Base-by-base conservation (phyloP, 2,888 invertebrate genomes). In the Coelopa pilipes region DNA sequence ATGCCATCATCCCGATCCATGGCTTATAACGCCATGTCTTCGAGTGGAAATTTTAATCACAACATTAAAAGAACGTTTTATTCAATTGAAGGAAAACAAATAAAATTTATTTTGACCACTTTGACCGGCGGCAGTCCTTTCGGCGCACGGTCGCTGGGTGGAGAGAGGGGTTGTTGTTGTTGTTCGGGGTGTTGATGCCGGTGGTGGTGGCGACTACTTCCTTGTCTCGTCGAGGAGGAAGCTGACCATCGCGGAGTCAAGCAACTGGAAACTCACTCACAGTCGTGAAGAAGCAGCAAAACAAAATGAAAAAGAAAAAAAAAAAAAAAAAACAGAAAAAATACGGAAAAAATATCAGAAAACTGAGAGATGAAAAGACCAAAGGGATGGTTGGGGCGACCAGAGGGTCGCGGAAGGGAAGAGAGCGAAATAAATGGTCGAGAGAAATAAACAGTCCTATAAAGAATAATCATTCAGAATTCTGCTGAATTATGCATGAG, bases 381-480 rank as follows among this genome's bases (percentile, higher is more conserved):
- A 73, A 63, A 74, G 34, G 34, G 34, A 34, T 34, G 34, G 34
- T 4, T 34, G 34, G 34, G 34, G 34, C 34, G 7, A 4, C 34
- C 4, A 2, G 34, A 74, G 68, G 71, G 74, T 73, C 71, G 66
- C 71, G 60, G 50, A 76, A 7, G 34, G 34, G 34, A 34, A 69
- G 77, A 77, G 82, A 83, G 83, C 82, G 82, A 86, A 84, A 86
- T 85, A 85, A 85, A 84, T 85, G 85, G 83, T 85, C 86, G 83
- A 86, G 85, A 86, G 87, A 86, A 86, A 86, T 86, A 86, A 86
- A 86, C 86, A 86, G 86, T 85, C 86, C 84, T 86, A 86, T 86
- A 86, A 86, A 86, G 86, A 86, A 86, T 86, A 86, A 86, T 86
- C 87, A 86, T 86, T 86, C 85, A 82, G 86, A 86, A 85, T 84